These are phyloP conservation scores for Brachionus manjavacas DNA, from an alignment of 1,140 invertebrate species.

Conservation along the genomic window DNA sequence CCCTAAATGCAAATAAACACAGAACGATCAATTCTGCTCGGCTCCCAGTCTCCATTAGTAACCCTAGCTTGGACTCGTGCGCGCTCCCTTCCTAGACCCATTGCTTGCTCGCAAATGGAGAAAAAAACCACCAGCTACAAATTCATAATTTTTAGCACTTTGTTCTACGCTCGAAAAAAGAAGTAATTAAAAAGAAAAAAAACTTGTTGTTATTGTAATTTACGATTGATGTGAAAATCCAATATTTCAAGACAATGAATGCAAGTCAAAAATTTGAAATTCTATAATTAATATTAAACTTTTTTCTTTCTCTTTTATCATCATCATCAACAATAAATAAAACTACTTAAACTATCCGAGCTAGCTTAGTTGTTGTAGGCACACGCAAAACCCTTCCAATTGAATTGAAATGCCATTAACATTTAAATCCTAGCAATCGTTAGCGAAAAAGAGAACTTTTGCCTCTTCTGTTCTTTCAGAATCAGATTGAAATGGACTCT, in stretches of 20 bases:
- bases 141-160: background rate
- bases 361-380: background rate
- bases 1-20: conserved; percentile 1
- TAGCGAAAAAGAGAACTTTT: background rate
- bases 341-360: background rate
- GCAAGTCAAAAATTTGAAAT: background rate
- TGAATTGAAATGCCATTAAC: conserved; percentile 22
- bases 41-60: background rate
- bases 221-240: conserved; percentile 20
- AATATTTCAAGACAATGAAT: conserved; percentile 26
- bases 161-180: background rate
- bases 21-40: background rate
- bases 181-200: background rate
- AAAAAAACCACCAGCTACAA: too few relatives aligned
- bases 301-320: too few relatives aligned
- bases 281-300: conserved; percentile 6
- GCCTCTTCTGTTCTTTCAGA: background rate
- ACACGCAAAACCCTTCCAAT: background rate
- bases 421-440: background rate
- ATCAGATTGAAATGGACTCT: background rate
- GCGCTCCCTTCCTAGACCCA: too few relatives aligned
- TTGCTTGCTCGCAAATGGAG: too few relatives aligned
- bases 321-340: background rate
- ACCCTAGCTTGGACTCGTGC: background rate
- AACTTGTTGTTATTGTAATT: background rate